Base-by-base conservation (phyloP, 2,888 invertebrate species). In the Eristalinus aeneus region DNA sequence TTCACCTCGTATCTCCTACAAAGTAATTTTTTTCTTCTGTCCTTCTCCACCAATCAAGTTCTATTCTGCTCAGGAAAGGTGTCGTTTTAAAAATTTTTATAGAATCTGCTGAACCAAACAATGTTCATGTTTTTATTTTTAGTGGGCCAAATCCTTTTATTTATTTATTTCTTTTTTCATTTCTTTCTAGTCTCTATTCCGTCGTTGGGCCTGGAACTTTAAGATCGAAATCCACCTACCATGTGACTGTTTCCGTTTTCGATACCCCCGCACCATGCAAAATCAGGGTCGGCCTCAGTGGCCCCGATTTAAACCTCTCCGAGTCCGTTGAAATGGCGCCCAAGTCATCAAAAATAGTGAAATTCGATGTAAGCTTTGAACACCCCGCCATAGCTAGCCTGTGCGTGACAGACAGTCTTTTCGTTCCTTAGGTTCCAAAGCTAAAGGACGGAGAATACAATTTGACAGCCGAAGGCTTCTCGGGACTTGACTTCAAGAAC, bases 151-250 rank as follows among this genome's bases (percentile, higher is more conserved):
- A 27, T 3, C n/a, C n/a, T n/a, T n/a, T n/a, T n/a, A n/a, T 23
- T n/a, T 0, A 12, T 23, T 12, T 58, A 4, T n/a, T 36, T 10
- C 16, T n/a, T 10, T 1, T 27, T 46, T 20, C n/a, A 10, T 67
- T 31, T n/a, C 1, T 39, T 88, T 88, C 0, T 88, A 92, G 92
- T 2, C 12, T 91, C 83, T 96, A 97, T 92, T 96, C 97, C 87
- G 95, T 97, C 88, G 94, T 97, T 90, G 97, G 96, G 4, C 96
- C 97, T 2, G 95, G 95, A 89, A 94, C 95, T 20, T 93, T 98
- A 60, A 94, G 98, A 87, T 97, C 98, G 16, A 95, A 96, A 93
- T 95, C 95, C 73, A 95, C 96, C 88, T 98, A 96, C 93, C 96
- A 96, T 90, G 96, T 96, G 67, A 96, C 96, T 5, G 95, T 97